phyloP scores from a whole-genome alignment of 2,888 invertebrate species.

The Ceriagrion tenellum region DNA sequence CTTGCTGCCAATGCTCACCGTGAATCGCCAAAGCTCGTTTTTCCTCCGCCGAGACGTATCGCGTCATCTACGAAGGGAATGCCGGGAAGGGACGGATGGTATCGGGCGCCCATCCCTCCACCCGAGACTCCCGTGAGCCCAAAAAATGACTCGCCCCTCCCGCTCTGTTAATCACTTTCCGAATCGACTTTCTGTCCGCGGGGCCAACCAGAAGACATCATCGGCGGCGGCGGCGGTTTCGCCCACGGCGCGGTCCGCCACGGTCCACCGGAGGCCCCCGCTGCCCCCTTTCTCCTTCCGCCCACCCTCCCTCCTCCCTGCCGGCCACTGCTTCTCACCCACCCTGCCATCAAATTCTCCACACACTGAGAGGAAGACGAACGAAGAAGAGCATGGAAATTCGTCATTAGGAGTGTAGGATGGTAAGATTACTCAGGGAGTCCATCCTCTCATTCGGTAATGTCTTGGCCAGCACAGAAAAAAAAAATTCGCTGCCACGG shows the following conservation, averaged over 20 bases:
- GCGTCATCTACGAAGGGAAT: background rate
- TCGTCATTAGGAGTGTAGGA: too few species aligned
- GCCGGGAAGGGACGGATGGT: background rate
- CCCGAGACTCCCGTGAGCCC: background rate
- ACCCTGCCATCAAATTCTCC: background rate
- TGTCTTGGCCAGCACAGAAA: too few species aligned
- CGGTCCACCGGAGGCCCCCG: background rate
- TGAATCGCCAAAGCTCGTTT: too few species aligned
- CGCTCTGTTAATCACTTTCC: constrained; percentile 21
- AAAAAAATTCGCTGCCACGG: too few species aligned
- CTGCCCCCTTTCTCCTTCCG: background rate
- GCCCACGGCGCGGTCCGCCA: background rate
- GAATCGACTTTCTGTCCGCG: constrained; percentile 17
- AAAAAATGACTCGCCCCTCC: background rate
- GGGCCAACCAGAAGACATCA: constrained; percentile 10
- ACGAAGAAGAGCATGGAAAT: background rate
- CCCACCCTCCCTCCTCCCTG: too few species aligned
- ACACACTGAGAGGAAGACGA: background rate
- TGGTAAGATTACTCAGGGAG: too few species aligned
- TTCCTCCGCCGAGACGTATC: background rate
- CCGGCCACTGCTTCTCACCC: background rate
- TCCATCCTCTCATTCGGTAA: too few species aligned
- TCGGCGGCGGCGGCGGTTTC: background rate
- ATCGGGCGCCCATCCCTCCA: background rate
- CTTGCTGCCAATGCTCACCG: too few species aligned